These are phyloP conservation scores for Amphipyra berbera DNA, from an alignment of 2,888 invertebrate genomes.

Conservation along the genomic window DNA sequence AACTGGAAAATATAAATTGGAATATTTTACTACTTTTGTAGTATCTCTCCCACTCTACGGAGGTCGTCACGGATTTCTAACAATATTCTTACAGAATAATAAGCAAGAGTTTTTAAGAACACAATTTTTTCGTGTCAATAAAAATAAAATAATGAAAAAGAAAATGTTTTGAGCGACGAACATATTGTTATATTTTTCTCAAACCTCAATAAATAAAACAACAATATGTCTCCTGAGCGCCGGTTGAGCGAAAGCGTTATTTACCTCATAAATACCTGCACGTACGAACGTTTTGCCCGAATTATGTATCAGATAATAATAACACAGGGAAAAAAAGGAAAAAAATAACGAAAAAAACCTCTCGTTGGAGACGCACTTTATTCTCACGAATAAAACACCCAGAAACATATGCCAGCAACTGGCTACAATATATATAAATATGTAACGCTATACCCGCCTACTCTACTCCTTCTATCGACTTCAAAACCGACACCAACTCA, in stretches of 20 bases:
- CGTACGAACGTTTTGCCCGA: slow-evolving; percentile 57
- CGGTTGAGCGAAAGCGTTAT: slow-evolving; percentile 56
- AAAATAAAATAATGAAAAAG: slow-evolving; percentile 23
- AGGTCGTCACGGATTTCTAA: too few relatives aligned
- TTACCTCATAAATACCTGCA: slow-evolving; percentile 63
- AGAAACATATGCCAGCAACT: slow-evolving; percentile 84
- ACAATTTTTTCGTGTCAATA: not conserved
- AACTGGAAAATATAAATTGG: too few relatives aligned
- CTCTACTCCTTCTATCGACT: slow-evolving; percentile 25
- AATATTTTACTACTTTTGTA: too few relatives aligned
- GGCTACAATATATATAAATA: slow-evolving; percentile 81
- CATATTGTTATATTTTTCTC: slow-evolving; percentile 33
- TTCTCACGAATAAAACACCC: slow-evolving; percentile 83
- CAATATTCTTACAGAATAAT: too few relatives aligned
- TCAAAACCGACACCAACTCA: not conserved
- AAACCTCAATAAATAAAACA: slow-evolving; percentile 55
- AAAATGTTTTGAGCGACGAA: slow-evolving; percentile 24
- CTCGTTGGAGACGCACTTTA: slow-evolving; percentile 76
- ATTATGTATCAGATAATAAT: slow-evolving; percentile 64
- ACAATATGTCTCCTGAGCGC: slow-evolving; percentile 49
- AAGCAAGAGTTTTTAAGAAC: too few relatives aligned
- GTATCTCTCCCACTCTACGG: too few relatives aligned
- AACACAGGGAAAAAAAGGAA: slow-evolving; percentile 65
- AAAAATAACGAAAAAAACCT: slow-evolving; percentile 56
- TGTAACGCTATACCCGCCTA: slow-evolving; percentile 68